Conservation (phyloP, 1,140 invertebrate genomes). For the Trinorchestia longiramus region DNA sequence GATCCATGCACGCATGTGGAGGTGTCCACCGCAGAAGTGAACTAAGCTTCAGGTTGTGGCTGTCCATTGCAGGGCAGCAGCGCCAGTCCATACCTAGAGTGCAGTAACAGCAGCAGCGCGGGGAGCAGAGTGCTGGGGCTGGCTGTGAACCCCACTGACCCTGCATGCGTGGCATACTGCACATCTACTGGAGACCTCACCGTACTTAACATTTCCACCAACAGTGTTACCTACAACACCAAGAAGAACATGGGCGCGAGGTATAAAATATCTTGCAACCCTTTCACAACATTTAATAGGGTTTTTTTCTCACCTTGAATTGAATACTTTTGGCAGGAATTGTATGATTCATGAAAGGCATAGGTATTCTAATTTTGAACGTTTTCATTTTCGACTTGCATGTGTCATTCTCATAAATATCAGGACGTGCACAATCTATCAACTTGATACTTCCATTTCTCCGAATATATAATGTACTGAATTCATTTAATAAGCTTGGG, state of each 20-base stretch:
- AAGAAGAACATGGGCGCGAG: conserved; percentile 35
- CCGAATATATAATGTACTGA: too few relatives aligned
- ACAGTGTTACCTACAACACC: conserved; percentile 20
- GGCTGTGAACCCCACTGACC: conserved; percentile 55
- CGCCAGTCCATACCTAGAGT: conserved; percentile 14
- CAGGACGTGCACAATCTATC: too few relatives aligned
- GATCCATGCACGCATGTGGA: too few relatives aligned
- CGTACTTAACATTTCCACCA: conserved; percentile 10
- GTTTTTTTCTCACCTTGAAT: background rate
- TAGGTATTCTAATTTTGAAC: too few relatives aligned
- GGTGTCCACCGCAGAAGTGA: background rate
- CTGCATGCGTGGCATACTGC: conserved; percentile 45
- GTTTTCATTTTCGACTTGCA: too few relatives aligned
- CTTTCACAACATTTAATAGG: background rate
- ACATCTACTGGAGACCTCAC: conserved; percentile 51
- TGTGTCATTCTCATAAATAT: too few relatives aligned
- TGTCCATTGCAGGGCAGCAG: background rate
- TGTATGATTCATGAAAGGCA: too few relatives aligned
- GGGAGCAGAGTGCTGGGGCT: conserved; percentile 38
- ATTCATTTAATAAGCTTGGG: too few relatives aligned
- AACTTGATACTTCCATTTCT: too few relatives aligned
- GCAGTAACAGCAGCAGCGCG: conserved; percentile 44
- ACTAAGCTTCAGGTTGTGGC: background rate
- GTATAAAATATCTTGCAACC: background rate
- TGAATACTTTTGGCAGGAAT: too few relatives aligned